Conservation (phyloP, 2,888 invertebrate genomes). For the Euproctis similis region DNA sequence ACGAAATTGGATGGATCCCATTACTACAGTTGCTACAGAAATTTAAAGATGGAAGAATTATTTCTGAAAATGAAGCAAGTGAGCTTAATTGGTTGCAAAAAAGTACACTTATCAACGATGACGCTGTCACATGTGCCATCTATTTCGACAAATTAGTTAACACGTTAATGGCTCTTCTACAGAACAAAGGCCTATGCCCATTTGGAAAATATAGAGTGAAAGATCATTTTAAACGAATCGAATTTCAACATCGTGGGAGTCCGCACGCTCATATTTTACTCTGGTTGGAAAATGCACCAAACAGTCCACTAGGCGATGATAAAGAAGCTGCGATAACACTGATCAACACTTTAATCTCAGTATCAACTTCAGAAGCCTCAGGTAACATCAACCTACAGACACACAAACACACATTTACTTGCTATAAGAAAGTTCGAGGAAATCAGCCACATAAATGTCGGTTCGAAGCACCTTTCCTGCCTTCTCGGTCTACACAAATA, state of each 20-base stretch:
- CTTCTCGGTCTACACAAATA: constrained; percentile 4
- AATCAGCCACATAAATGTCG: constrained; percentile 21
- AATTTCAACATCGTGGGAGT: constrained; percentile 37
- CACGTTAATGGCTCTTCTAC: constrained; percentile 17
- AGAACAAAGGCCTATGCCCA: constrained; percentile 8
- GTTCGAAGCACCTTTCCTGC: constrained; percentile 35
- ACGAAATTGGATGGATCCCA: constrained; percentile 25
- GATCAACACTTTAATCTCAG: constrained; percentile 25
- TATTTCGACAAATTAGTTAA: constrained; percentile 34
- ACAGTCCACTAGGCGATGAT: not conserved
- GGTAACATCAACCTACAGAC: constrained; percentile 21
- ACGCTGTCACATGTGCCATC: constrained; percentile 21
- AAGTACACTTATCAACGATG: constrained; percentile 16
- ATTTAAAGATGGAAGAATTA: not conserved
- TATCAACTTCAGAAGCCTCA: constrained; percentile 18
- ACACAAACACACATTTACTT: constrained; percentile 23
- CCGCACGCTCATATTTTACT: constrained; percentile 36
- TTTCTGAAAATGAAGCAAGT: not conserved
- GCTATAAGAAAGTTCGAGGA: constrained; percentile 15
- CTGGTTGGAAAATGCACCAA: constrained; percentile 30
- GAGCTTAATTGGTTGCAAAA: not conserved
- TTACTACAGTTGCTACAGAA: not conserved
- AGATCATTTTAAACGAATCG: constrained; percentile 29
- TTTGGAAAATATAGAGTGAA: constrained; percentile 2
- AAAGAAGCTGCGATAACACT: constrained; percentile 13